Percentiles rank a stretch among this genome's conserved stretches.
Evolutionary conservation across 2,888 invertebrate genomes (phyloP).

Genomic region (Drosophila affinis): DNA sequence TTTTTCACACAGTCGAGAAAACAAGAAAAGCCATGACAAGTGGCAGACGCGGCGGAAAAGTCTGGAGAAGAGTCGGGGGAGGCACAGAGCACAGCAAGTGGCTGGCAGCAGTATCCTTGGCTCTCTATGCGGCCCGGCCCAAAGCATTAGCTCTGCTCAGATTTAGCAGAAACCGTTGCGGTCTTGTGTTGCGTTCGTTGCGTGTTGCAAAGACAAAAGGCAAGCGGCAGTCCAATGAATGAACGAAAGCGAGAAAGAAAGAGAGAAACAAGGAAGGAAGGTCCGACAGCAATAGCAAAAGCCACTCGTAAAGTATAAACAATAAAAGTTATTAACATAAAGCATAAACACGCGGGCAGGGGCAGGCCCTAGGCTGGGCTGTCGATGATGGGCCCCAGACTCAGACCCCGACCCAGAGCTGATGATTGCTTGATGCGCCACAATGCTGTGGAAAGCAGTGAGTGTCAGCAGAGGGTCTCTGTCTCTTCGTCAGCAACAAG

Average conservation of each 20-base stretch:
- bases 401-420: neutral
- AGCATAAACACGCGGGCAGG: conserved; percentile 61
- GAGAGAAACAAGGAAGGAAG: conserved; percentile 60
- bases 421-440: conserved; percentile 25
- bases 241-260: conserved; percentile 44
- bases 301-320: conserved; percentile 63
- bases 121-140: neutral
- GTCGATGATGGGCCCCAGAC: conserved; percentile 20
- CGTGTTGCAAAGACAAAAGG: conserved; percentile 27
- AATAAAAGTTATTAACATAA: conserved; percentile 73
- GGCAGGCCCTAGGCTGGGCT: conserved; percentile 21
- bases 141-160: neutral
- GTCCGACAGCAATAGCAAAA: conserved; percentile 45
- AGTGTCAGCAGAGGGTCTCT: conserved; percentile 7
- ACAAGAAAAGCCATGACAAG: conserved; percentile 46
- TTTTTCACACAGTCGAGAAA: conserved; percentile 49
- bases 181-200: conserved; percentile 18
- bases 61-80: conserved; percentile 17
- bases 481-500: conserved; percentile 10
- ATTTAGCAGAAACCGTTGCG: conserved; percentile 29
- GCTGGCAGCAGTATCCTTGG: conserved; percentile 21
- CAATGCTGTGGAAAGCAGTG: conserved; percentile 30
- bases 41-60: conserved; percentile 27
- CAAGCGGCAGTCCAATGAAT: conserved; percentile 25
- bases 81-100: neutral